Base-by-base conservation (phyloP, 1,140 invertebrate genomes). In the Tetranychus urticae region DNA sequence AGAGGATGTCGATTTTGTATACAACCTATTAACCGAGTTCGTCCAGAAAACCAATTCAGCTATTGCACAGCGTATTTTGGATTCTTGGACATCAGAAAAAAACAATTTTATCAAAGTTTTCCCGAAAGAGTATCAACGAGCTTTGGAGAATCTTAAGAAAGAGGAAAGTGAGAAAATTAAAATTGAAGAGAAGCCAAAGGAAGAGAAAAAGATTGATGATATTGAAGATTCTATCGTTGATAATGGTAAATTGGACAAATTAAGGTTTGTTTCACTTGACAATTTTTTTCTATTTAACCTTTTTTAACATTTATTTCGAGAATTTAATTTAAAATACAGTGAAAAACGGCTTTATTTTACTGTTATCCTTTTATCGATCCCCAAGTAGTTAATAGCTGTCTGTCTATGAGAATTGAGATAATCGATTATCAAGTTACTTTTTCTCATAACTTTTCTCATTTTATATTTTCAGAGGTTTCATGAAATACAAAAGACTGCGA, bases 41-140 rank as follows among this genome's bases (percentile, higher is more conserved):
- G 76, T 83, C 39, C 77, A 85, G 37, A 85, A 89, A 69, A 99
- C 94, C 34, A 88, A 81, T 63, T 97, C 92, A 1, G 69, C 83
- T 59, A 79, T 97, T 60, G 92, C 90, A 31, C 71, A 80, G 66
- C 74, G 82, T 56, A 75, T 97, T 31, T 71, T 97, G 0, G 75
- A 80, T 45, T 80, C 85, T 61, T 97, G 92, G 88, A 81, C 86
- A 2, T 77, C 77, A 63, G 63, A 62, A 37, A 6, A 35, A 42
- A 78, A 79, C 37, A 78, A 84, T 69, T 94, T 98, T 72, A 78
- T 94, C 48, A 98, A 98, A 77, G 89, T 81, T 59, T 98, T 97
- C 77, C 94, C 94, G 0, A 86, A 87, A 67, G 94, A 98, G 69
- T 98, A 96, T 73, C 89, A 96, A 69, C 77, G 86, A 65, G 93